Percentiles rank a stretch among this genome's conserved stretches.
Evolutionary conservation across 2,797 vertebrate species (phyloP).

Genomic region (Lepus townsendii): DNA sequence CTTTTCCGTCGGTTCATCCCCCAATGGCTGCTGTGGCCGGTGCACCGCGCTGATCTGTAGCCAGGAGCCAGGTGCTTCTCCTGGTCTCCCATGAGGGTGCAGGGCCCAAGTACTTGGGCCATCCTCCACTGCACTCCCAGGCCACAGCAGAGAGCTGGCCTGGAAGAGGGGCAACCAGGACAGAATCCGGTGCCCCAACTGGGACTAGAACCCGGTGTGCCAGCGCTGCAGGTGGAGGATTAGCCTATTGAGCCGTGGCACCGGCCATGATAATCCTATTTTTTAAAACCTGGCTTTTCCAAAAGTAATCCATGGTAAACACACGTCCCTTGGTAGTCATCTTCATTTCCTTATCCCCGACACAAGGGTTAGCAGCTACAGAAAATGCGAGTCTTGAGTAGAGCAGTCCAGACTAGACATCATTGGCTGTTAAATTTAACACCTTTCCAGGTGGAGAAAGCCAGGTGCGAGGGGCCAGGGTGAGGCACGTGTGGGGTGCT

Average conservation of each 20-base stretch:
- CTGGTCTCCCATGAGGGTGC: too few relatives aligned
- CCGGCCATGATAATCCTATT: not conserved
- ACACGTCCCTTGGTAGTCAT: not conserved
- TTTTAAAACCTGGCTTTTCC: constrained; percentile 31
- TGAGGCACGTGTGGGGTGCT: not conserved
- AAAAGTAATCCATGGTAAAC: not conserved
- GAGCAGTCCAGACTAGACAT: not conserved
- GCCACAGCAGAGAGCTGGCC: too few relatives aligned
- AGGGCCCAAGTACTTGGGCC: too few relatives aligned
- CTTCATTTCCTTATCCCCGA: not conserved
- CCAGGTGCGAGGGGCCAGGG: not conserved
- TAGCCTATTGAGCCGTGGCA: too few relatives aligned
- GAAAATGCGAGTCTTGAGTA: not conserved
- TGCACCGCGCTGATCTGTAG: too few relatives aligned
- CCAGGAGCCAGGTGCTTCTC: too few relatives aligned
- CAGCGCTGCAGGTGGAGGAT: too few relatives aligned
- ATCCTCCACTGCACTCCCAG: too few relatives aligned
- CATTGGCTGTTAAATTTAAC: not conserved
- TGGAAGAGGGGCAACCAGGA: too few relatives aligned
- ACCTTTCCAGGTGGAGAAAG: constrained; percentile 22
- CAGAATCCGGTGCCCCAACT: too few relatives aligned
- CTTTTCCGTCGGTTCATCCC: too few relatives aligned
- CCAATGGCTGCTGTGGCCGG: too few relatives aligned
- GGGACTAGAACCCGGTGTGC: not conserved
- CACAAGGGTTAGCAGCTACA: not conserved